Base-by-base conservation (phyloP, 2,113 vertebrate species). In the Dissostichus mawsoni region DNA sequence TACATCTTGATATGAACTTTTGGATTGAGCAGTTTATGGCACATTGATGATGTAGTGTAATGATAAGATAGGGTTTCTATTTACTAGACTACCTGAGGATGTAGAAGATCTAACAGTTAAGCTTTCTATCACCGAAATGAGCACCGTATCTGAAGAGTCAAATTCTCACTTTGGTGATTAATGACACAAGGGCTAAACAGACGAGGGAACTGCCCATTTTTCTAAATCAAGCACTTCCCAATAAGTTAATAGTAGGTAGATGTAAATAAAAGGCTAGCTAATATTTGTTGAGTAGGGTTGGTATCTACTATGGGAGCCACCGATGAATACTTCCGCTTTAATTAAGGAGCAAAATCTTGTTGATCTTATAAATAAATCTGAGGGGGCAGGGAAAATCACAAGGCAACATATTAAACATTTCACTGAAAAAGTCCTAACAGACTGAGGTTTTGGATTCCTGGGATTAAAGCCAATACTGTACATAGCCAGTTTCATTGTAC, bases 1-100 rank as follows among this genome's bases (percentile, higher is more conserved):
- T 97, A 98, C 97, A 99, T 96, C 97, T 97, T 92, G 87, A 86
- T 84, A 94, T 94, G 93, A 87, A 92, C 53, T 89, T 63, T 53
- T 80, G 59, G 48, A 81, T 73, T 80, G 74, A 87, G 68, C 85
- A 65, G 76, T 83, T 74, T 82, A 76, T 85, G 76, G 84, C 72
- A 75, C 64, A 77, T 36, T 76, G 76, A 36, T 88, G 71, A 80
- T 79, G 51, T 70, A 78, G 53, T 69, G 53, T 36, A 53, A 59
- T 50, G 58, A 33, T 71, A 76, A 47, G 47, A 78, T 0, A 20
- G 61, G 45, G 44, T 74, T 75, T 69, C 67, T 77, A n/a, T 63
- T 8, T 69, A 67, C 41, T 69, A 17, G 71, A 41, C 70, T 69
- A 90, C 90, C 88, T 92, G 93, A 91, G 87, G 84, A 87, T 61